Conservation (phyloP, 1,140 invertebrate species). For the Heterodera schachtii region DNA sequence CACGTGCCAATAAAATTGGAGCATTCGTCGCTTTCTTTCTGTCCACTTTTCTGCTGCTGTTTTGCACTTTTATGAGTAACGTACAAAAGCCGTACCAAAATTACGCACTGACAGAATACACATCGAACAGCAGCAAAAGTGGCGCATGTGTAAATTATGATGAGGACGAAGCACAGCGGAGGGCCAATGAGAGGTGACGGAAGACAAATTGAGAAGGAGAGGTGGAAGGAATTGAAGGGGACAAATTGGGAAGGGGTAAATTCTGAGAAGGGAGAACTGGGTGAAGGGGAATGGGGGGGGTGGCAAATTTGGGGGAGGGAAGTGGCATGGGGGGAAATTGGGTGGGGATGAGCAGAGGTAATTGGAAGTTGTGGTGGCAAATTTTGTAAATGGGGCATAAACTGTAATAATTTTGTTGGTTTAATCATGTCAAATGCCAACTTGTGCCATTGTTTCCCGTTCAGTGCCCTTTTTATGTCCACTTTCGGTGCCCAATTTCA, state of each 20-base stretch:
- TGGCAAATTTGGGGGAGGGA: too few relatives aligned
- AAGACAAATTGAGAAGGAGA: too few relatives aligned
- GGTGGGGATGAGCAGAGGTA: not conserved
- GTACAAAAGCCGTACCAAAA: conserved; percentile 41
- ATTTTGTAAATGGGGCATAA: not conserved
- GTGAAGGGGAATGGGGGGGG: not conserved
- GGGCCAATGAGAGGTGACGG: not conserved
- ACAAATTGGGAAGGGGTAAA: too few relatives aligned
- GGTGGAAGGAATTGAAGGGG: too few relatives aligned
- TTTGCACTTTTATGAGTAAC: conserved; percentile 33
- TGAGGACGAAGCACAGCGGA: not conserved
- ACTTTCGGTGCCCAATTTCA: conserved; percentile 37
- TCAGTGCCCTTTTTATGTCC: not conserved
- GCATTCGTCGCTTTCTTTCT: conserved; percentile 43
- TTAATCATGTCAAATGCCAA: too few relatives aligned
- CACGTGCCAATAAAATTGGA: conserved; percentile 44
- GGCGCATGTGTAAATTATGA: conserved; percentile 32
- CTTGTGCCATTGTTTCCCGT: not conserved
- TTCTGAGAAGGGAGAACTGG: not conserved
- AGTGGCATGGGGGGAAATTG: not conserved
- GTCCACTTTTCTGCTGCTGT: conserved; percentile 35
- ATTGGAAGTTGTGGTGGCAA: not conserved
- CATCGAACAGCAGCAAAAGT: conserved; percentile 4
- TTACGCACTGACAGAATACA: conserved; percentile 35
- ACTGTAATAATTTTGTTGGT: too few relatives aligned